Conservation (phyloP, 2,797 vertebrate genomes). For the Cynodonichthys magdalenae region DNA sequence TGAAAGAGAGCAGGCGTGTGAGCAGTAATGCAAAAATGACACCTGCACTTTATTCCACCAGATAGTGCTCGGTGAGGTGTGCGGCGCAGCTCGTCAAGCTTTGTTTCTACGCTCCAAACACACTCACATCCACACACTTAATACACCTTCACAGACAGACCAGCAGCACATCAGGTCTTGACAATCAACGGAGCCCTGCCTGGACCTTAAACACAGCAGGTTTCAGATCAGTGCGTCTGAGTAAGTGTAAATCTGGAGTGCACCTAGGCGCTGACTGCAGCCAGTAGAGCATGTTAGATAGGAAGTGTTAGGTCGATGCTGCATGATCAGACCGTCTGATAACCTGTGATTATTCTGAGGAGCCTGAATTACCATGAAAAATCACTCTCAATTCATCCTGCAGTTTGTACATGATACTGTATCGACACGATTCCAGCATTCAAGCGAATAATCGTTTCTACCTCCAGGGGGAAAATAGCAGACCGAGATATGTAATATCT, state of each 20-base stretch:
- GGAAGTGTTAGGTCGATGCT: conserved; percentile 42
- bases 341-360: conserved; percentile 64
- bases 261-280: conserved; percentile 23
- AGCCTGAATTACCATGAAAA: conserved; percentile 52
- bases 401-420: conserved; percentile 35
- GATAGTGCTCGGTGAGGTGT: conserved; percentile 66
- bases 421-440: conserved; percentile 35
- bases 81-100: conserved; percentile 38
- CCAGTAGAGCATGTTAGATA: conserved; percentile 43
- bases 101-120: conserved; percentile 35
- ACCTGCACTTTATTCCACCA: conserved; percentile 60
- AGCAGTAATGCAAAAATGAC: conserved; percentile 62
- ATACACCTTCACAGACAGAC: conserved; percentile 2
- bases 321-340: conserved; percentile 50
- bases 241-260: conserved; percentile 36
- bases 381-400: conserved; percentile 43
- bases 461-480: conserved; percentile 32
- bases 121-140: conserved; percentile 21
- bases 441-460: conserved; percentile 31
- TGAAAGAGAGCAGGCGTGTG: conserved; percentile 36
- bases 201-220: conserved; percentile 34
- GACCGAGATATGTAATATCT: conserved; percentile 42
- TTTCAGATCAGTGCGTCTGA: conserved; percentile 41
- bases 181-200: conserved; percentile 40
- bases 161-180: conserved; percentile 27